Percentiles rank a stretch among this genome's conserved stretches.
phyloP scores from a whole-genome alignment of 1,140 invertebrate species.

The Venturia canescens region DNA sequence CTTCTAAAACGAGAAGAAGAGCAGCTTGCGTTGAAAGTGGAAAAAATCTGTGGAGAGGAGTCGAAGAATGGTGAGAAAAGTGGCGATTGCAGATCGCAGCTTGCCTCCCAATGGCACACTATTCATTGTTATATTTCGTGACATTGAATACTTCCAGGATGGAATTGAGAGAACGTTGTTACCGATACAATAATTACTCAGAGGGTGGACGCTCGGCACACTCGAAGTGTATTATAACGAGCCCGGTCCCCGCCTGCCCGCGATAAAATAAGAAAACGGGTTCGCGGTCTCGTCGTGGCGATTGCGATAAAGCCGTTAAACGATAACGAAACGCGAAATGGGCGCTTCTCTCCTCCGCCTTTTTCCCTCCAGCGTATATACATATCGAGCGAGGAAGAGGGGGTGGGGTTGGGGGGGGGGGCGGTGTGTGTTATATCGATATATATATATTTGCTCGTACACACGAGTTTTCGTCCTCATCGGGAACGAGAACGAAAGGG shows the following conservation, averaged over 20 bases:
- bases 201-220: not conserved
- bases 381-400: too few species aligned
- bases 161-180: slow-evolving; percentile 37
- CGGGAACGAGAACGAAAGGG: slow-evolving; percentile 36
- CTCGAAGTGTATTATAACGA: slow-evolving; percentile 30
- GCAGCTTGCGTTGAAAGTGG: too few species aligned
- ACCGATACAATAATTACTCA: slow-evolving; percentile 69
- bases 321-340: slow-evolving; percentile 71
- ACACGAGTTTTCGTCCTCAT: slow-evolving; percentile 9
- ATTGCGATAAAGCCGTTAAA: slow-evolving; percentile 69
- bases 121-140: slow-evolving; percentile 10
- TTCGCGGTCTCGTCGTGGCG: slow-evolving; percentile 55
- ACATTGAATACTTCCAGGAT: too few species aligned
- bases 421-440: too few species aligned
- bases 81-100: too few species aligned
- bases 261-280: slow-evolving; percentile 56
- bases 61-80: not conserved
- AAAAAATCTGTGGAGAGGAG: not conserved
- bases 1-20: not conserved
- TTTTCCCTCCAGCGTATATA: slow-evolving; percentile 10
- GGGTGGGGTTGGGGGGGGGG: too few species aligned
- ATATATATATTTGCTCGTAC: not conserved
- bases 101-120: not conserved
- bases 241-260: slow-evolving; percentile 50
- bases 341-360: slow-evolving; percentile 44